A percentile compares a stretch with the other conserved stretches of the same genome.
Evolutionary conservation across 2,113 vertebrate species (phyloP).

Genomic region (Hyla sarda): DNA sequence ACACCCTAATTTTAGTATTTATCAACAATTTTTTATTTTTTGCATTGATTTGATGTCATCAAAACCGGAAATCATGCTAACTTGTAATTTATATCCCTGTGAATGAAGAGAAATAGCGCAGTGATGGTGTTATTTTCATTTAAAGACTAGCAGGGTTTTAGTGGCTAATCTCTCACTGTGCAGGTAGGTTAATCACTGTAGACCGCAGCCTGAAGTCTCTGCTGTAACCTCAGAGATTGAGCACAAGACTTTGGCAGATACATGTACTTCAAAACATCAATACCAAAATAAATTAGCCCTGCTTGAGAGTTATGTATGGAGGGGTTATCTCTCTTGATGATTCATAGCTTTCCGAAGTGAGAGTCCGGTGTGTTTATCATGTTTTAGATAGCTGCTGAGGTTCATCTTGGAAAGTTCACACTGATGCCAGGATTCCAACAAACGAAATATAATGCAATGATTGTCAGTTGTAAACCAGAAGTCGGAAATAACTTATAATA

Average conservation of each 20-base stretch:
- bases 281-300: slow-evolving; percentile 43
- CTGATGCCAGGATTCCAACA: slow-evolving; percentile 32
- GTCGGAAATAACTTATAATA: slow-evolving; percentile 14
- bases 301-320: slow-evolving; percentile 23
- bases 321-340: slow-evolving; percentile 41
- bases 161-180: slow-evolving; percentile 6
- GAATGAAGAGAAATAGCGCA: not conserved
- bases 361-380: slow-evolving; percentile 24
- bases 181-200: slow-evolving; percentile 40
- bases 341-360: slow-evolving; percentile 19
- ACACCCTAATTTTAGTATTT: not conserved
- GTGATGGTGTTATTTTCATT: not conserved
- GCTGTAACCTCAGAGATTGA: slow-evolving; percentile 13
- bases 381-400: slow-evolving; percentile 19
- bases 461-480: slow-evolving; percentile 17
- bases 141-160: not conserved
- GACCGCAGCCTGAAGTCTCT: slow-evolving; percentile 12
- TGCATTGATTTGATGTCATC: not conserved
- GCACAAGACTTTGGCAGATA: slow-evolving; percentile 27
- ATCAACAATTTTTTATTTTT: not conserved
- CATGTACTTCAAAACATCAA: slow-evolving; percentile 41
- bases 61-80: not conserved
- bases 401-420: slow-evolving; percentile 15
- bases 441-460: slow-evolving; percentile 28
- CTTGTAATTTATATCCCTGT: not conserved